phyloP scores from a whole-genome alignment of 2,888 invertebrate genomes.

The Ptilodon capucinus region DNA sequence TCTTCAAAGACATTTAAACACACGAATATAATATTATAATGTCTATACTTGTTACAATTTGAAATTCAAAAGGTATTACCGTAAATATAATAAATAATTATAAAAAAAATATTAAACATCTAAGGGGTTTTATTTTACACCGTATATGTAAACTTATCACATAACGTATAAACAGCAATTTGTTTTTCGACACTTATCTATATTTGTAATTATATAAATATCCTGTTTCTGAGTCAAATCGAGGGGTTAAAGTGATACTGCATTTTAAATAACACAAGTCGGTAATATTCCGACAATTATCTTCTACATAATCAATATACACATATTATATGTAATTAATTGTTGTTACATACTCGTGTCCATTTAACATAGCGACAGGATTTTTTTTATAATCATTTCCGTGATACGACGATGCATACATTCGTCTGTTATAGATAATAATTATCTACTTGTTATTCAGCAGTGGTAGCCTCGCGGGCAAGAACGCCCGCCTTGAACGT shows the following conservation, averaged over 20 bases:
- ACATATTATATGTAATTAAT: not conserved
- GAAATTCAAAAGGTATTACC: not conserved
- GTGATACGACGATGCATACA: too few relatives aligned
- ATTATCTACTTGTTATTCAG: too few relatives aligned
- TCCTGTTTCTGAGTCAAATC: not conserved
- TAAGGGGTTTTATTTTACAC: too few relatives aligned
- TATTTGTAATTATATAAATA: too few relatives aligned
- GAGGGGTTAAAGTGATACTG: not conserved
- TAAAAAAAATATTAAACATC: not conserved
- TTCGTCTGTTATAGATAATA: too few relatives aligned
- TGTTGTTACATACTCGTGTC: not conserved
- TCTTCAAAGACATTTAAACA: slow-evolving; percentile 53
- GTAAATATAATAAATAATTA: not conserved
- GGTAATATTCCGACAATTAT: not conserved
- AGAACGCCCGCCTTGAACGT: too few relatives aligned
- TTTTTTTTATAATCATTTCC: too few relatives aligned
- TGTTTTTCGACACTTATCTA: too few relatives aligned
- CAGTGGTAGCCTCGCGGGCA: too few relatives aligned
- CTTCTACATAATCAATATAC: not conserved
- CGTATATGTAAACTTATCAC: too few relatives aligned
- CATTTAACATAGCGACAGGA: not conserved
- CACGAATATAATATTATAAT: slow-evolving; percentile 1
- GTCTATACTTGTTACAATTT: too few relatives aligned
- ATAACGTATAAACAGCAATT: too few relatives aligned
- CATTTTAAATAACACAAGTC: not conserved